Base-by-base conservation (phyloP, 2,797 vertebrate genomes). In the Paratrypauchen microcephalus region DNA sequence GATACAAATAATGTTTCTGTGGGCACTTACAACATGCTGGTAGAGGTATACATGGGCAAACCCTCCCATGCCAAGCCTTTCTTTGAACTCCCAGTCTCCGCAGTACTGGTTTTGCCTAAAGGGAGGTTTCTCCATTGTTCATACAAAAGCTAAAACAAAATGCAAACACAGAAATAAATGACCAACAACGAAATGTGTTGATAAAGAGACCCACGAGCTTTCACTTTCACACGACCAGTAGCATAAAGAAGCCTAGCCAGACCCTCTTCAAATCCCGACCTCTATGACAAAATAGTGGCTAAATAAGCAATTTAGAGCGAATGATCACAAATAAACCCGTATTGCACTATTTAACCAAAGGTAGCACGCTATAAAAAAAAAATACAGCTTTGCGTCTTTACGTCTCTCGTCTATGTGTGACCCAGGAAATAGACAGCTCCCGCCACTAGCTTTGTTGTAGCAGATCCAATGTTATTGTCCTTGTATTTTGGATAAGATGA, bases 41-140 rank as follows among this genome's bases (percentile, higher is more conserved):
- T 95, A 97, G 6, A 97, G 92, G 68, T 95, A 95, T 70, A 97
- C 96, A 77, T 96, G 95, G 56, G 95, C 96, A 89, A 98, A 98
- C 6, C 95, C 95, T 68, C 96, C 96, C 45, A 94, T 95, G 11
- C 96, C 96, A 71, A 97, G 90, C 73, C 95, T 92, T 76, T 97
- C 95, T 12, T 95, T 95, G 92, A 95, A 93, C 85, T 96, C 95
- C 96, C 96, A 97, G 19, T 93, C 93, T 65, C 95, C 96, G 83
- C 95, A 96, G 78, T 56, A 78, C 73, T 91, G 89, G 83, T 77
- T 92, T 80, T 92, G 91, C 70, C 87, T 90, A 85, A 93, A 93
- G 8, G 92, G 91, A 81, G 92, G 91, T 77, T 89, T 91, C 85
- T 93, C 92, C 92, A 93, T 93, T 16, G 64, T 81, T 75, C 41